These are phyloP conservation scores for Hippocampus zosterae DNA, from an alignment of 2,113 vertebrate species.

Conservation along the genomic window DNA sequence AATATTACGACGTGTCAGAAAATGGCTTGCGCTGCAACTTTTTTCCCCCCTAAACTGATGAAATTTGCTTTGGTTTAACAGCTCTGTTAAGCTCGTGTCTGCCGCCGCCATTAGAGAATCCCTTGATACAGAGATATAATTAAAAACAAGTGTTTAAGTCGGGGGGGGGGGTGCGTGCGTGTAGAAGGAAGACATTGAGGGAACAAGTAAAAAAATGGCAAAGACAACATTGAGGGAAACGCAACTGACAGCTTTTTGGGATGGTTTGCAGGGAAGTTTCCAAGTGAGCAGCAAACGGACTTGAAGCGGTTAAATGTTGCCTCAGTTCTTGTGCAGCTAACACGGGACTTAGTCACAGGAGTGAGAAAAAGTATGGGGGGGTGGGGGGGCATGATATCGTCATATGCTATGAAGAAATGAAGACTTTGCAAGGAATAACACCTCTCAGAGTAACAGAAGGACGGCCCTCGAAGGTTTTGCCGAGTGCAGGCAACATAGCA, in stretches of 20 bases:
- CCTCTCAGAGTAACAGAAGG: conserved; percentile 2
- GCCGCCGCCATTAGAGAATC: conserved; percentile 49
- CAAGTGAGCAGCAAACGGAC: not conserved
- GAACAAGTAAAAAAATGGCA: not conserved
- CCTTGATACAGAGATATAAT: conserved; percentile 60
- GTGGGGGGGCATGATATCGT: not conserved
- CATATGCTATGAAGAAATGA: conserved; percentile 3
- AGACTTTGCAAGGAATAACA: conserved; percentile 6
- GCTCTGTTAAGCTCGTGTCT: conserved; percentile 62
- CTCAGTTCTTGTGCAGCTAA: not conserved
- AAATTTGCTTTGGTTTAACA: conserved; percentile 61
- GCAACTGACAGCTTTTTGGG: not conserved
- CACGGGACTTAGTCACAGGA: not conserved
- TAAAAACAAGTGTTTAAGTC: conserved; percentile 34
- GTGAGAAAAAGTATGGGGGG: not conserved
- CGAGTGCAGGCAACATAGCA: conserved; percentile 40
- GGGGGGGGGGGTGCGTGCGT: not conserved
- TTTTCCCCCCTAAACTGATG: conserved; percentile 51
- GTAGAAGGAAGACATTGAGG: not conserved
- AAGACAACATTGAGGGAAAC: not conserved
- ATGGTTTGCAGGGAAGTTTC: not conserved
- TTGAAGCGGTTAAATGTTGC: too few relatives aligned
- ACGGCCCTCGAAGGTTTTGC: conserved; percentile 39
- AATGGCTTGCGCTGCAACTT: conserved; percentile 53
- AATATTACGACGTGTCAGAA: conserved; percentile 40